Evolutionary conservation across 2,888 invertebrate species (phyloP).

Genomic region (Hypena proboscidalis): DNA sequence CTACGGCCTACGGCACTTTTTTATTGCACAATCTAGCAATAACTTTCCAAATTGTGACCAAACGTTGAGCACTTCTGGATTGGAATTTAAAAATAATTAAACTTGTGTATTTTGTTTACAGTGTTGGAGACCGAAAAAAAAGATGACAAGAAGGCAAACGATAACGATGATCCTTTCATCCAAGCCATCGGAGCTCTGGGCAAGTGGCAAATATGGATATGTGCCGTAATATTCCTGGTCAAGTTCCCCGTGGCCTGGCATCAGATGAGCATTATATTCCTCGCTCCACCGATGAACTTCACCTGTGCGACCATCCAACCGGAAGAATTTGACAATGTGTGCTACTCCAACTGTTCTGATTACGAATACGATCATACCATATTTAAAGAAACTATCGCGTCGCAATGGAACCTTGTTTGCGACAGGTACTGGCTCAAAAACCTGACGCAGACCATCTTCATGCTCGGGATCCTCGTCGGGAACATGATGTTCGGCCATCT

Average conservation of each 20-base stretch:
- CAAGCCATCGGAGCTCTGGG: slow-evolving; percentile 90
- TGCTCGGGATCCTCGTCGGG: slow-evolving; percentile 91
- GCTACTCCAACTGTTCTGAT: slow-evolving; percentile 82
- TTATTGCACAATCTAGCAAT: too few species aligned
- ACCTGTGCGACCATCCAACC: slow-evolving; percentile 68
- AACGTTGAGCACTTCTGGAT: background rate
- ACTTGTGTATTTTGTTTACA: slow-evolving; percentile 48
- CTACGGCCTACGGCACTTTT: too few species aligned
- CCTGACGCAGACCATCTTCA: slow-evolving; percentile 91
- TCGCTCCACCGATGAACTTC: slow-evolving; percentile 88
- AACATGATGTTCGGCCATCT: slow-evolving; percentile 90
- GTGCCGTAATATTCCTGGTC: slow-evolving; percentile 88
- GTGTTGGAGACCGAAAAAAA: slow-evolving; percentile 73
- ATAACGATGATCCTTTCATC: slow-evolving; percentile 86
- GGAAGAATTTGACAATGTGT: slow-evolving; percentile 74
- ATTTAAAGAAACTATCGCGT: slow-evolving; percentile 90
- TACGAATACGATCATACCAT: slow-evolving; percentile 87
- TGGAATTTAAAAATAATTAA: background rate
- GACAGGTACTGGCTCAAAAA: slow-evolving; percentile 87
- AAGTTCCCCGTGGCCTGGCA: slow-evolving; percentile 94
- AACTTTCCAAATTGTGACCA: too few species aligned
- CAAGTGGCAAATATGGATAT: slow-evolving; percentile 90
- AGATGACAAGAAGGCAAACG: slow-evolving; percentile 56
- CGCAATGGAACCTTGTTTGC: slow-evolving; percentile 92
- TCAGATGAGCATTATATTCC: slow-evolving; percentile 91